phyloP scores from a whole-genome alignment of 2,113 vertebrate species.

The Columba livia region DNA sequence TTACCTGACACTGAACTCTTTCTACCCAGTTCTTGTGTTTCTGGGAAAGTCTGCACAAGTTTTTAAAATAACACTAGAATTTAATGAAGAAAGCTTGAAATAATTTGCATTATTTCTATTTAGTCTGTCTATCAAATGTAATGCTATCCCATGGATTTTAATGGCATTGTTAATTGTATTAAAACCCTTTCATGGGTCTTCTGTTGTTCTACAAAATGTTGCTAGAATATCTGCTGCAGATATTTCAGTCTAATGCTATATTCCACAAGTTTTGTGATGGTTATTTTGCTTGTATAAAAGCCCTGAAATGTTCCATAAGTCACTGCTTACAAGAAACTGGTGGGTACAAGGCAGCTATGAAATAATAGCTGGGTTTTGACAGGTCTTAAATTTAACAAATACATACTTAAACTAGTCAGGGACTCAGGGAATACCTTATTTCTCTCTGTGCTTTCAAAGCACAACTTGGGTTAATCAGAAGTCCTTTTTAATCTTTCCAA shows the following conservation, averaged over 20 bases:
- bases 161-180: conserved; percentile 1
- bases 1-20: background rate
- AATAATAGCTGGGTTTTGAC: conserved; percentile 40
- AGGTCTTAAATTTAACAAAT: conserved; percentile 59
- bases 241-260: background rate
- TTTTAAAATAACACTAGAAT: background rate
- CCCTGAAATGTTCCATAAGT: conserved; percentile 33
- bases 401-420: conserved; percentile 1
- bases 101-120: background rate
- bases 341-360: conserved; percentile 26
- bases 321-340: background rate
- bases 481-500: conserved; percentile 38
- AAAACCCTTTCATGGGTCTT: background rate
- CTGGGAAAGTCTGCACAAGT: background rate
- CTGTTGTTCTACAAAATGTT: background rate
- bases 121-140: background rate
- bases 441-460: conserved; percentile 23
- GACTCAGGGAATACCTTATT: conserved; percentile 21
- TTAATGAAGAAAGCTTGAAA: background rate
- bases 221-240: background rate
- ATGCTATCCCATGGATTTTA: background rate
- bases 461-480: conserved; percentile 17
- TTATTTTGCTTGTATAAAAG: conserved; percentile 36
- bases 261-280: background rate
- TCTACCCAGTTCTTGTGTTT: background rate